A percentile compares a stretch with the other conserved stretches of the same genome.
phyloP scores from a whole-genome alignment of 2,888 invertebrate species.

The Emmelina monodactyla region DNA sequence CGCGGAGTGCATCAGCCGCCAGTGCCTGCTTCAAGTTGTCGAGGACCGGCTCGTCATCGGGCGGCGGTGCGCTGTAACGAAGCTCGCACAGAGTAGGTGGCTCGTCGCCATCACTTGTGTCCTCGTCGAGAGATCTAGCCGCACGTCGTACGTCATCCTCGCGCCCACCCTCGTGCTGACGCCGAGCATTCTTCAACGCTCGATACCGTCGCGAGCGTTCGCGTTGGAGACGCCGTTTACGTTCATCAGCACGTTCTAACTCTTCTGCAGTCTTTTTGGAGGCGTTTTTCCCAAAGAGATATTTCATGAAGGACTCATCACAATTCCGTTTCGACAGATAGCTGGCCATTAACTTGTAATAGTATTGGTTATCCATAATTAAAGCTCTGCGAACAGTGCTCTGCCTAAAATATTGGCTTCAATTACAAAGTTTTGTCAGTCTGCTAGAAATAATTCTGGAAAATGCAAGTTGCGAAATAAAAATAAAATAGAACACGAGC shows the following conservation, averaged over 20 bases:
- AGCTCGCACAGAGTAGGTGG: constrained; percentile 54
- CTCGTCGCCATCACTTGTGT: constrained; percentile 48
- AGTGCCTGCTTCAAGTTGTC: constrained; percentile 30
- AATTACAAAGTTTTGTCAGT: too few relatives aligned
- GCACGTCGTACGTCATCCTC: constrained; percentile 28
- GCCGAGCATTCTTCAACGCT: constrained; percentile 50
- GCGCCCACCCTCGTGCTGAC: constrained; percentile 44
- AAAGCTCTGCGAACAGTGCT: neutral
- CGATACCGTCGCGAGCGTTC: constrained; percentile 53
- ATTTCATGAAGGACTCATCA: constrained; percentile 60
- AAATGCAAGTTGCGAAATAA: constrained; percentile 61
- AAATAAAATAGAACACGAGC: constrained; percentile 47
- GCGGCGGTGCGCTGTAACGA: constrained; percentile 35
- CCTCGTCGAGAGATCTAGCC: constrained; percentile 35
- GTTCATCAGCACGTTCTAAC: constrained; percentile 51
- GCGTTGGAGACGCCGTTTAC: constrained; percentile 49
- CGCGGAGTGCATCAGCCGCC: constrained; percentile 32
- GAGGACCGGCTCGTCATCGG: constrained; percentile 46
- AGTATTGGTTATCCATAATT: constrained; percentile 58
- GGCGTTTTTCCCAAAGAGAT: constrained; percentile 56
- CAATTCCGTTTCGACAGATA: constrained; percentile 58
- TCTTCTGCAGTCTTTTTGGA: constrained; percentile 54
- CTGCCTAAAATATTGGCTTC: too few relatives aligned
- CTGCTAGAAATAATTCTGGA: constrained; percentile 27
- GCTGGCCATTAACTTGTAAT: constrained; percentile 57